Evolutionary conservation across 37 sponge, comb jelly and placozoan genomes (phyloP), one percentile per base, ranked within the genome.

Genomic region (Petrosia ficiformis): DNA sequence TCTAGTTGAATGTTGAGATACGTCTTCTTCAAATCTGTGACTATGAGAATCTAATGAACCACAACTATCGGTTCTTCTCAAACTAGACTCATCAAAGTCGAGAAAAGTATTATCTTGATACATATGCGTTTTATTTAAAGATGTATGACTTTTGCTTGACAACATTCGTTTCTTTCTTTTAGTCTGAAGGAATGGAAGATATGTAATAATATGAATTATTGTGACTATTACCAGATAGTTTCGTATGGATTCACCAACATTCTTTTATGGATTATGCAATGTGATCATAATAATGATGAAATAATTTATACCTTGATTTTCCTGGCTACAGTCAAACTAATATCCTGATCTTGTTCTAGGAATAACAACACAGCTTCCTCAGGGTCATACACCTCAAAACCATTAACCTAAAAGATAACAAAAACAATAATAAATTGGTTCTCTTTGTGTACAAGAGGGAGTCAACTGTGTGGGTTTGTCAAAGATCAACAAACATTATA

Each of bases 271-370:
- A n/a, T n/a, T n/a, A n/a, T n/a, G n/a, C n/a, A n/a, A n/a, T n/a
- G n/a, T n/a, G n/a, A n/a, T n/a, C n/a, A n/a, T n/a, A n/a, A n/a
- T n/a, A n/a, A n/a, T n/a, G n/a, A n/a, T n/a, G n/a, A n/a, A n/a
- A n/a, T n/a, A n/a, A n/a, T 1, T 3, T 54, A 70, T 40, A 83
- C 89, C 85, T 84, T 79, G 31, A 73, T 77, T 24, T 57, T 77
- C 32, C 91, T 71, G 25, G 91, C 91, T 66, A 91, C 92, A 67
- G 83, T 86, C 38, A 91, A 74, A 31, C 84, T 80, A 71, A 91
- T 91, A 65, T 79, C 86, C 42, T 84, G 92, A 42, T 91, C 87
- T 43, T 91, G 92, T 63, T 91, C 92, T 43, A 91, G 68, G 77
- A 91, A 91, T 68, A 86, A 57, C 34, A 91, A 63, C 16, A 91